These are phyloP conservation scores for Coenonympha arcania DNA, from an alignment of 2,888 invertebrate genomes.

Conservation along the genomic window DNA sequence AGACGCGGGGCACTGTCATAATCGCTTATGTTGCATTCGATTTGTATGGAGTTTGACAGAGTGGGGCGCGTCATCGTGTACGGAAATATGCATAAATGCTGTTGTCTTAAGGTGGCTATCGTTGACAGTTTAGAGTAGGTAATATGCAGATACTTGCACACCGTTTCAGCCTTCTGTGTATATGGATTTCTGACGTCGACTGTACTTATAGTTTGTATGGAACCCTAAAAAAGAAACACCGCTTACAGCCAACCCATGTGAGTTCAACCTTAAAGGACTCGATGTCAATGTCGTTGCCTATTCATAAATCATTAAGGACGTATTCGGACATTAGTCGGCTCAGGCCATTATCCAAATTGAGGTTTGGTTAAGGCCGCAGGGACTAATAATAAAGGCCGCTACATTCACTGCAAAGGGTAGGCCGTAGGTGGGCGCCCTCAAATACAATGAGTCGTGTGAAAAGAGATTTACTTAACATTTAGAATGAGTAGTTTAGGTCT, in stretches of 20 bases:
- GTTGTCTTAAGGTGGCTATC: no score
- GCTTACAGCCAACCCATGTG: not conserved
- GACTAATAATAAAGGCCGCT: constrained; percentile 7
- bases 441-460: constrained; percentile 1
- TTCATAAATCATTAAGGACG: constrained; percentile 12
- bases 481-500: no score
- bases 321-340: constrained; percentile 7
- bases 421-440: constrained; percentile 1
- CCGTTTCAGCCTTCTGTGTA: no score
- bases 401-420: not conserved
- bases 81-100: no score
- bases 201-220: no score
- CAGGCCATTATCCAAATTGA: constrained; percentile 13
- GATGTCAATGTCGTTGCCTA: constrained; percentile 5
- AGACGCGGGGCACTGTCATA: no score
- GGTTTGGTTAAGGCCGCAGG: constrained; percentile 8
- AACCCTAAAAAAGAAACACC: not conserved
- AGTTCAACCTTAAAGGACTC: constrained; percentile 1
- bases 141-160: no score
- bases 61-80: no score
- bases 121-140: no score
- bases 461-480: not conserved
- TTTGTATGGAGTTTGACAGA: no score
- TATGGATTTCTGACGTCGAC: no score
- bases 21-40: no score